These are phyloP conservation scores for Oreochromis tanganicae DNA, from an alignment of 2,113 vertebrate genomes.

Conservation along the genomic window DNA sequence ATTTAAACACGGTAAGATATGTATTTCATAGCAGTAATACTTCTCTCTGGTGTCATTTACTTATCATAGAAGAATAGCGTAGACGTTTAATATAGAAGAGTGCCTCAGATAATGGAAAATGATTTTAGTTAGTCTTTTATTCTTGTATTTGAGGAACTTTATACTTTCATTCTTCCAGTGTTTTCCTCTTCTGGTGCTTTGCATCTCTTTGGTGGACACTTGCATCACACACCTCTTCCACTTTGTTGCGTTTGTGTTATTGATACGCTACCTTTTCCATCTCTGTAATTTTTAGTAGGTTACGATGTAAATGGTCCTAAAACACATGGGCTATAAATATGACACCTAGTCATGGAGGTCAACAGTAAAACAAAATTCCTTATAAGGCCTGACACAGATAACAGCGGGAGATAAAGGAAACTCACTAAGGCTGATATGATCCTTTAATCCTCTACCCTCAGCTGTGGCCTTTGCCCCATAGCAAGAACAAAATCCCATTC, in stretches of 20 bases:
- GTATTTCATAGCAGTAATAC: neutral
- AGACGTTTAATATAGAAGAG: neutral
- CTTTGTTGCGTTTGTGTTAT: neutral
- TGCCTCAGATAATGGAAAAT: neutral
- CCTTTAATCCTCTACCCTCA: slow-evolving; percentile 51
- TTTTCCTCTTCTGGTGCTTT: neutral
- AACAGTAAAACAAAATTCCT: slow-evolving; percentile 4
- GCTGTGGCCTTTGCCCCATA: slow-evolving; percentile 36
- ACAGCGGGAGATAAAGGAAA: slow-evolving; percentile 27
- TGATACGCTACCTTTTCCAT: neutral
- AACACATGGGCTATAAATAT: neutral
- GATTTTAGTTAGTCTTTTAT: neutral
- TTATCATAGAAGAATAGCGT: neutral
- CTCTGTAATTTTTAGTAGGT: neutral
- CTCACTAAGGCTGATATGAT: slow-evolving; percentile 25
- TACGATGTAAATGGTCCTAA: neutral
- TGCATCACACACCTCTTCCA: neutral
- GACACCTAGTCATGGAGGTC: neutral
- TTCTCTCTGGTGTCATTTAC: neutral
- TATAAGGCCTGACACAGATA: slow-evolving; percentile 1
- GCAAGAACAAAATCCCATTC: slow-evolving; percentile 46
- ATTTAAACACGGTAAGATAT: neutral
- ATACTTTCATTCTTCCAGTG: neutral
- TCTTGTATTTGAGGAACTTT: neutral
- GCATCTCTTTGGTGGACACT: neutral